These are phyloP conservation scores for mouse (Mus musculus) DNA, from an alignment of 2,113 vertebrate species.

Conservation along the genomic window GRCm39 chr7:71437501-71438000, in stretches of 20 bases:
- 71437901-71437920: neutral
- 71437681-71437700: accelerated
- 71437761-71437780: neutral
- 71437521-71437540: neutral
- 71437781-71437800: neutral
- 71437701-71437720: accelerated
- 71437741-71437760: accelerated
- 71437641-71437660: neutral
- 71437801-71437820: neutral
- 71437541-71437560: neutral
- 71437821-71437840: neutral
- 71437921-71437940: neutral
- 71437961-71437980: neutral
- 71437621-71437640: neutral
- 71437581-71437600: neutral
- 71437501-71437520: neutral
- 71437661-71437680: neutral
- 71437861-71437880: neutral
- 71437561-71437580: neutral
- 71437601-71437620: neutral
- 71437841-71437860: neutral
- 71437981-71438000: neutral
- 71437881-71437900: neutral
- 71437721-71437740: too few relatives aligned
- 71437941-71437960: neutral